Conservation (phyloP, 1,140 invertebrate genomes). For the Leptopilina boulardi region DNA sequence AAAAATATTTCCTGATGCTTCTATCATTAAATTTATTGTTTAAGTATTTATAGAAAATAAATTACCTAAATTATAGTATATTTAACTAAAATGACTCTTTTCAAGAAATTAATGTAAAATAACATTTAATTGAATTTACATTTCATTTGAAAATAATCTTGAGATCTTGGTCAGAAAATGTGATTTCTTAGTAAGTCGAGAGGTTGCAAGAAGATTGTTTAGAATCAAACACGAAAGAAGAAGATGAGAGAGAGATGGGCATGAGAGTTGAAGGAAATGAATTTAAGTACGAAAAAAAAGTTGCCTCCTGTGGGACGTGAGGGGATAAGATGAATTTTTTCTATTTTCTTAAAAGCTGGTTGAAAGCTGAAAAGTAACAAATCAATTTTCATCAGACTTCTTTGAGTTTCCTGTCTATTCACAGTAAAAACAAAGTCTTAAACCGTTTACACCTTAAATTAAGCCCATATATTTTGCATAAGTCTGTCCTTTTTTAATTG, state of each 20-base stretch:
- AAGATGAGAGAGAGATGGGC: background rate
- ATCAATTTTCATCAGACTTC: background rate
- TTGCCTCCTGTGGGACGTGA: background rate
- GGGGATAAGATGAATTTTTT: background rate
- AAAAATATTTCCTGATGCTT: no score
- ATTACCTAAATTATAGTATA: no score
- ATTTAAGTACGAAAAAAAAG: background rate
- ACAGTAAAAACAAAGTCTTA: no score
- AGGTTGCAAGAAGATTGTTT: background rate
- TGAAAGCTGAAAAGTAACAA: background rate
- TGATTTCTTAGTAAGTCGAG: background rate
- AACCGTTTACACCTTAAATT: no score
- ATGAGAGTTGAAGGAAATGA: no score
- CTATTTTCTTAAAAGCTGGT: background rate
- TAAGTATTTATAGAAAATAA: no score
- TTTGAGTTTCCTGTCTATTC: background rate
- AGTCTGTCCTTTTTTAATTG: no score
- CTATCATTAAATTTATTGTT: no score
- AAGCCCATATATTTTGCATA: no score
- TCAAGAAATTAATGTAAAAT: background rate
- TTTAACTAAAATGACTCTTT: background rate
- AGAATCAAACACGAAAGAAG: background rate
- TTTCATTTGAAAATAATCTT: conserved; percentile 4
- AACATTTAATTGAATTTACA: background rate
- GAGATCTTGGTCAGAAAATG: conserved; percentile 1